Percentiles rank a stretch among this genome's conserved stretches.
phyloP scores from a whole-genome alignment of 1,140 invertebrate genomes.

The Mesaphorura yosii region DNA sequence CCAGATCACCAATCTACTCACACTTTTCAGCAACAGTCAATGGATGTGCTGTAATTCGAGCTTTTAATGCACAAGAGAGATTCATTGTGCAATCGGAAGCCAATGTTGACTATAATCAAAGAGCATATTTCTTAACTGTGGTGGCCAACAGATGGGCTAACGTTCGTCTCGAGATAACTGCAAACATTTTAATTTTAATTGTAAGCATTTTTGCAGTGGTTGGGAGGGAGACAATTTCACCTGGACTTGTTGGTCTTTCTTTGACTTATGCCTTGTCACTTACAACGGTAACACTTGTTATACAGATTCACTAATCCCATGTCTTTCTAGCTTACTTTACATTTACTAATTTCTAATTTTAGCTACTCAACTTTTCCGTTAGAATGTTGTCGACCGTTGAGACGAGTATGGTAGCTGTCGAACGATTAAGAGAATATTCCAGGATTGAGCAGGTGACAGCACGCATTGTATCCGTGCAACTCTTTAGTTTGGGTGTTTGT shows the following conservation, averaged over 20 bases:
- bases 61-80: conserved; percentile 20
- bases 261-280: no score
- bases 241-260: no score
- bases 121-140: conserved; percentile 35
- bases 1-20: conserved; percentile 50
- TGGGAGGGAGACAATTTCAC: no score
- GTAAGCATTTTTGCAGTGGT: no score
- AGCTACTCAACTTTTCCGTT: conserved; percentile 41
- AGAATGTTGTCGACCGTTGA: neutral
- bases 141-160: no score
- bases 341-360: no score
- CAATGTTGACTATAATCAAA: conserved; percentile 35
- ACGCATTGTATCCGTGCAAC: neutral
- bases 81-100: conserved; percentile 34
- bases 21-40: conserved; percentile 49
- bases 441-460: neutral
- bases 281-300: no score
- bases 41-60: conserved; percentile 33
- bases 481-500: neutral
- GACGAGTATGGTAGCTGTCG: conserved; percentile 6
- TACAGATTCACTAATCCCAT: no score
- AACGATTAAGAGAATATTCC: conserved; percentile 2
- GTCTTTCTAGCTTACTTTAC: no score
- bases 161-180: no score
- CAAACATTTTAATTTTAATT: no score